A percentile compares a stretch with the other conserved stretches of the same genome.
Conservation (phyloP, 2,797 vertebrate genomes). For the Hephaestus fuliginosus region DNA sequence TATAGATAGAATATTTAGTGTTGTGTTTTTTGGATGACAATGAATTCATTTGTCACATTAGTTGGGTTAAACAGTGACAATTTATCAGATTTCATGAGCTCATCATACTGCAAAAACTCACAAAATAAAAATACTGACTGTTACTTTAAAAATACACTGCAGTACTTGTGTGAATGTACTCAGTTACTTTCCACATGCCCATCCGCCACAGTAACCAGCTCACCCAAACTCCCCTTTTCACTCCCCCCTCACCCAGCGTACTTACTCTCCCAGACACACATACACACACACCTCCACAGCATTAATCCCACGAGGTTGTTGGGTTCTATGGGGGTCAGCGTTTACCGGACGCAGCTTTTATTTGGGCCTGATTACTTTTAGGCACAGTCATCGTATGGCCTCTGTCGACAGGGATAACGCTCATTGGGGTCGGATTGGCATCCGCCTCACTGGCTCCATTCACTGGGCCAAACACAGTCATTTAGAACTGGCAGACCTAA, state of each 20-base stretch:
- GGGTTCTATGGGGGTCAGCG: conserved; percentile 83
- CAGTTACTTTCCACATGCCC: conserved; percentile 3
- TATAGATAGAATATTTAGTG: no score
- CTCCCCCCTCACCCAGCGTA: conserved; percentile 23
- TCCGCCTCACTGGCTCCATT: conserved; percentile 86
- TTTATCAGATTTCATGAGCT: not conserved
- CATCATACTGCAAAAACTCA: not conserved
- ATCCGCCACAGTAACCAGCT: not conserved
- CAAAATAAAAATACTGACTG: conserved; percentile 1
- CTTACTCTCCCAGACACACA: conserved; percentile 29
- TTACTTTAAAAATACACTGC: conserved; percentile 1
- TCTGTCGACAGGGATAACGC: conserved; percentile 83
- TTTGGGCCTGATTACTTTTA: conserved; percentile 83
- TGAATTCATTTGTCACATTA: not conserved
- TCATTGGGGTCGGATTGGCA: conserved; percentile 74
- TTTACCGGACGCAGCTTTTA: conserved; percentile 84
- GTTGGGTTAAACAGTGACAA: not conserved
- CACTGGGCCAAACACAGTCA: conserved; percentile 78
- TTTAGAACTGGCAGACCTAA: conserved; percentile 78
- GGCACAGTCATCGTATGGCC: conserved; percentile 79
- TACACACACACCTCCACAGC: conserved; percentile 49
- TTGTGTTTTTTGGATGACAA: not conserved
- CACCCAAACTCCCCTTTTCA: conserved; percentile 14
- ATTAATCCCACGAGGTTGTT: conserved; percentile 80
- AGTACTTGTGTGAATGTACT: not conserved